Conservation (phyloP, 1,140 invertebrate genomes). For the Scaptomyza pallida region DNA sequence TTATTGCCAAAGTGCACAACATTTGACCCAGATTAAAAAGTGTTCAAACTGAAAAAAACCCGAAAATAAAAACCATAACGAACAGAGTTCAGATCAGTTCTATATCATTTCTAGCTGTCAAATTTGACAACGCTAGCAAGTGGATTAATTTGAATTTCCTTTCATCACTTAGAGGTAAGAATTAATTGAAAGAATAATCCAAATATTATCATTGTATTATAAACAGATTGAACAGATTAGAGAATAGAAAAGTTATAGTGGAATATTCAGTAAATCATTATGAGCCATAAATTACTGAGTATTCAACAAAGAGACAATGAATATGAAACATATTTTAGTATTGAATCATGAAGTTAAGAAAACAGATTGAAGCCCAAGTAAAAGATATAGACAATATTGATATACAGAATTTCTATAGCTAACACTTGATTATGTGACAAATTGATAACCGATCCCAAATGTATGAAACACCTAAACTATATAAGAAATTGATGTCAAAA, state of each 20-base stretch:
- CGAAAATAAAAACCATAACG: conserved; percentile 5
- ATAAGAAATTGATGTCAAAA: too few species aligned
- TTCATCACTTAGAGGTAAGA: conserved; percentile 62
- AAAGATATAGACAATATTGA: too few species aligned
- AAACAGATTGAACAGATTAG: conserved; percentile 9
- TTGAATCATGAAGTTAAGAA: too few species aligned
- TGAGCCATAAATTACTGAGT: neutral
- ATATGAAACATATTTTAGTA: neutral
- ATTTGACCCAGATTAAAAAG: conserved; percentile 46
- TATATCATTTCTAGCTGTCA: conserved; percentile 35
- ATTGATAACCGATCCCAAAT: neutral
- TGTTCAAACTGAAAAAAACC: conserved; percentile 2
- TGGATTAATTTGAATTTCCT: conserved; percentile 74
- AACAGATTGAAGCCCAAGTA: too few species aligned
- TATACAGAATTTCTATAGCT: too few species aligned
- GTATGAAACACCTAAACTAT: neutral
- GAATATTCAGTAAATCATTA: neutral
- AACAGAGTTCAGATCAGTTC: conserved; percentile 33
- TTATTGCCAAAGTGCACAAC: conserved; percentile 55
- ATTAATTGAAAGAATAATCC: neutral
- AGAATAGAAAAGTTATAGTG: neutral
- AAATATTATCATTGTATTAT: neutral
- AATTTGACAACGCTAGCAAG: conserved; percentile 56
- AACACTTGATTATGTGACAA: too few species aligned
- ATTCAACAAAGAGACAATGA: neutral